Evolutionary conservation across 2,113 vertebrate genomes (phyloP).

Genomic region (Melozone crissalis): DNA sequence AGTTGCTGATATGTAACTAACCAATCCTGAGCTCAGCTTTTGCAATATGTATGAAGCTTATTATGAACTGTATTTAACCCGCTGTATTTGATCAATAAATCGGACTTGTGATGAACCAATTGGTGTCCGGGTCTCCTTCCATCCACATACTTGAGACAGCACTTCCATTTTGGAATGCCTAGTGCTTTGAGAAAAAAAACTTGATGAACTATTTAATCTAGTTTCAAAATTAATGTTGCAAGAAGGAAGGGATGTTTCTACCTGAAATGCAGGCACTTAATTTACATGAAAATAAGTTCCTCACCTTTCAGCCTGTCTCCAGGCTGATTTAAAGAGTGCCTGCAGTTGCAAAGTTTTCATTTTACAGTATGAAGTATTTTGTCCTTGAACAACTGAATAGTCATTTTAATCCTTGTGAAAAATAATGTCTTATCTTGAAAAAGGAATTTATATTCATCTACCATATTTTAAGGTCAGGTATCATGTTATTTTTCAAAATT

Average conservation of each 20-base stretch:
- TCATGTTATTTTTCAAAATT: background rate
- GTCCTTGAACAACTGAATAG: background rate
- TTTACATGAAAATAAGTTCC: background rate
- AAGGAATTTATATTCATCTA: background rate
- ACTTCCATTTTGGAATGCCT: background rate
- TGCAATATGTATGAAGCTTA: too few species aligned
- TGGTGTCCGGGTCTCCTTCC: too few species aligned
- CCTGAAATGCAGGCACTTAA: background rate
- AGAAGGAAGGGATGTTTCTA: background rate
- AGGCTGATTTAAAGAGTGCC: background rate
- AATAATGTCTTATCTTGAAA: background rate
- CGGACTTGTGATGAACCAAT: too few species aligned
- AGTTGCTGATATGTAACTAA: too few species aligned
- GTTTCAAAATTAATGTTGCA: background rate
- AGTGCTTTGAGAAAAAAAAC: background rate
- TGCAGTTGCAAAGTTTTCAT: background rate
- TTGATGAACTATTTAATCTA: background rate
- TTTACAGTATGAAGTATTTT: too few species aligned
- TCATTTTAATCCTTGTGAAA: background rate
- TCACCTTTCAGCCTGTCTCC: background rate
- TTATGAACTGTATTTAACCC: too few species aligned
- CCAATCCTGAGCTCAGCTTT: too few species aligned
- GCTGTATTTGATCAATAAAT: too few species aligned
- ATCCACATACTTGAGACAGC: background rate
- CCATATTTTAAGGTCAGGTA: background rate